These are phyloP conservation scores for Gallinago paraguaiae DNA, from an alignment of 2,113 vertebrate species.

Conservation along the genomic window DNA sequence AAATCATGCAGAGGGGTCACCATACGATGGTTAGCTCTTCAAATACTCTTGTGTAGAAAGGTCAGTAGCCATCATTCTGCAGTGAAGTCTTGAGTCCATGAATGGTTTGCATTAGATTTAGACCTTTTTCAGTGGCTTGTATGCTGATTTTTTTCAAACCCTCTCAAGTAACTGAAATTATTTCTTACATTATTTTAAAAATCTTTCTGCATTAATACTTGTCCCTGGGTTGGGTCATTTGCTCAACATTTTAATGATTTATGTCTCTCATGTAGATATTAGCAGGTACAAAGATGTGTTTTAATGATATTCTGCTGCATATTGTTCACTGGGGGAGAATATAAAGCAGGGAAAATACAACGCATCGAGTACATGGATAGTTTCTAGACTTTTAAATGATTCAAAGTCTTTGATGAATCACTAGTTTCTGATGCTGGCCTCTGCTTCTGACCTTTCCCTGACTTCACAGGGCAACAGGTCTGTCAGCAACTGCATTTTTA, in stretches of 20 bases:
- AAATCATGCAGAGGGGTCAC: neutral
- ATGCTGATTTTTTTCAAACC: neutral
- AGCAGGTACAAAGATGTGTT: conserved; percentile 3
- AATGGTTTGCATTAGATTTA: neutral
- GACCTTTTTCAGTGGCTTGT: neutral
- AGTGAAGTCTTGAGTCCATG: neutral
- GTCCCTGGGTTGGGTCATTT: conserved; percentile 6
- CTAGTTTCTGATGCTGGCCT: conserved; percentile 1
- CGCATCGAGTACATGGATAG: neutral
- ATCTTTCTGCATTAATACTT: neutral
- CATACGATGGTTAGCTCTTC: neutral
- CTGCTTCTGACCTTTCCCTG: neutral
- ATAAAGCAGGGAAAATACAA: conserved; percentile 12
- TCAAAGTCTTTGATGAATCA: neutral
- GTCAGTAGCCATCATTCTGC: neutral
- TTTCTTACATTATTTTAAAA: conserved; percentile 1
- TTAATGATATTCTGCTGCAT: conserved; percentile 19
- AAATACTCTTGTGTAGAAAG: neutral
- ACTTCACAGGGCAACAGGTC: conserved; percentile 3
- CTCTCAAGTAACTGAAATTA: neutral
- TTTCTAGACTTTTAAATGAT: neutral
- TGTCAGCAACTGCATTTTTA: neutral
- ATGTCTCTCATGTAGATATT: neutral
- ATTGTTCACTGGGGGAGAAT: neutral
- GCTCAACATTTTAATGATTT: conserved; percentile 33